phyloP scores from a whole-genome alignment of 2,797 vertebrate genomes.

The Gouania willdenowi region DNA sequence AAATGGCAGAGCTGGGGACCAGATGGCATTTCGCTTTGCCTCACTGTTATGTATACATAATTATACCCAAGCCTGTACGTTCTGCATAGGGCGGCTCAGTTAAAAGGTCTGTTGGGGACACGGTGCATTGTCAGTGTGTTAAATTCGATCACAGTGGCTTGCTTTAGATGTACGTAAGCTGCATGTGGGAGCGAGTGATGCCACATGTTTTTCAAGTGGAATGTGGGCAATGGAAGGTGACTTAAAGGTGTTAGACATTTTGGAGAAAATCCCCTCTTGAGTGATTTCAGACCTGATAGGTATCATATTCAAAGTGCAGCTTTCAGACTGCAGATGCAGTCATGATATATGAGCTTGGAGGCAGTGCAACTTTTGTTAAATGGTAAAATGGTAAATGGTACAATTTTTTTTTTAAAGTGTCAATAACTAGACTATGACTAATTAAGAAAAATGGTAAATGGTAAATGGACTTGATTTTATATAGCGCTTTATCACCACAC shows the following conservation, averaged over 20 bases:
- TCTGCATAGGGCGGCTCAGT: background rate
- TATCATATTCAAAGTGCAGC: too few relatives aligned
- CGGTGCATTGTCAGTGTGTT: background rate
- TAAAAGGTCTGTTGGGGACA: slow-evolving; percentile 3
- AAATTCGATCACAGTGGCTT: too few relatives aligned
- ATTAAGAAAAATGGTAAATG: too few relatives aligned
- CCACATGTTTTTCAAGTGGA: background rate
- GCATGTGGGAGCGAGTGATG: slow-evolving; percentile 2
- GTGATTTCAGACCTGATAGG: background rate
- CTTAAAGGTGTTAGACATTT: background rate
- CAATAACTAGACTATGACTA: too few relatives aligned
- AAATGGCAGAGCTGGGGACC: slow-evolving; percentile 6
- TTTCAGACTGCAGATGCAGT: background rate
- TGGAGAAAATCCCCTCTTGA: background rate
- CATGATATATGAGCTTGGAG: too few relatives aligned
- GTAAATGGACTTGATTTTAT: too few relatives aligned
- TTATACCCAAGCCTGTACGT: slow-evolving; percentile 1
- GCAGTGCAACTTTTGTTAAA: too few relatives aligned
- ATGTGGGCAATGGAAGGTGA: background rate
- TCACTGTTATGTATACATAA: background rate
- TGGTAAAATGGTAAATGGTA: too few relatives aligned
- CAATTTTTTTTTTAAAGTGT: too few relatives aligned
- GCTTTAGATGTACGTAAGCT: background rate
- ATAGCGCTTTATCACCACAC: too few relatives aligned
- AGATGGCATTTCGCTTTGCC: background rate